Conservation (phyloP, 2,888 invertebrate genomes). For the Polyommatus iphigenia region DNA sequence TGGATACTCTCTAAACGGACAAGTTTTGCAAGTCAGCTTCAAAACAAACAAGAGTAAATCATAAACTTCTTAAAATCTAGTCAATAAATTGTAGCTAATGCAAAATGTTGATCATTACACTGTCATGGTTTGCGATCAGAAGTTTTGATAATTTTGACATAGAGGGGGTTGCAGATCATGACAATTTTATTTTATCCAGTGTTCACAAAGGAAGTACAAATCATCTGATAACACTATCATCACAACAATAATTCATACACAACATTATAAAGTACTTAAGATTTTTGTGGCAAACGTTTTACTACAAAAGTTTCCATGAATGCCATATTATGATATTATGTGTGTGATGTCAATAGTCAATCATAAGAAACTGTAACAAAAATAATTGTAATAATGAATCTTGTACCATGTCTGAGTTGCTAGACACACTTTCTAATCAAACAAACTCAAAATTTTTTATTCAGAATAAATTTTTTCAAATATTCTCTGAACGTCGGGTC, state of each 20-base stretch:
- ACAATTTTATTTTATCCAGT: slow-evolving; percentile 53
- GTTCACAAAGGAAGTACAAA: slow-evolving; percentile 64
- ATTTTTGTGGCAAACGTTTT: slow-evolving; percentile 25
- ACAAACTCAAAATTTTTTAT: too few species aligned
- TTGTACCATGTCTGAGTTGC: neutral
- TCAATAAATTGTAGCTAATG: slow-evolving; percentile 80
- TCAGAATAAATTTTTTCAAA: too few species aligned
- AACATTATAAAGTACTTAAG: slow-evolving; percentile 24
- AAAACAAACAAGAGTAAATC: slow-evolving; percentile 94
- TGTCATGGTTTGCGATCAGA: slow-evolving; percentile 73
- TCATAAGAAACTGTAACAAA: neutral
- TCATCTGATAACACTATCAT: slow-evolving; percentile 43
- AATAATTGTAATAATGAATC: neutral
- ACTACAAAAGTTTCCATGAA: neutral
- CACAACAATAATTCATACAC: slow-evolving; percentile 40
- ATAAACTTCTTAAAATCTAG: slow-evolving; percentile 73
- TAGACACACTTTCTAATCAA: neutral
- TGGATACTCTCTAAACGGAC: slow-evolving; percentile 96
- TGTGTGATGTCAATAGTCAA: slow-evolving; percentile 24
- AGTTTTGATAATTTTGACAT: slow-evolving; percentile 55
- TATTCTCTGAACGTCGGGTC: too few species aligned
- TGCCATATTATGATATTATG: slow-evolving; percentile 23
- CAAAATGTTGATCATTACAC: slow-evolving; percentile 77
- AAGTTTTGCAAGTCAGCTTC: slow-evolving; percentile 98
- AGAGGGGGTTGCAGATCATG: slow-evolving; percentile 64